A percentile compares a stretch with the other conserved stretches of the same genome.
Evolutionary conservation across 2,888 invertebrate species (phyloP).

Genomic region (Monochamus alternatus): DNA sequence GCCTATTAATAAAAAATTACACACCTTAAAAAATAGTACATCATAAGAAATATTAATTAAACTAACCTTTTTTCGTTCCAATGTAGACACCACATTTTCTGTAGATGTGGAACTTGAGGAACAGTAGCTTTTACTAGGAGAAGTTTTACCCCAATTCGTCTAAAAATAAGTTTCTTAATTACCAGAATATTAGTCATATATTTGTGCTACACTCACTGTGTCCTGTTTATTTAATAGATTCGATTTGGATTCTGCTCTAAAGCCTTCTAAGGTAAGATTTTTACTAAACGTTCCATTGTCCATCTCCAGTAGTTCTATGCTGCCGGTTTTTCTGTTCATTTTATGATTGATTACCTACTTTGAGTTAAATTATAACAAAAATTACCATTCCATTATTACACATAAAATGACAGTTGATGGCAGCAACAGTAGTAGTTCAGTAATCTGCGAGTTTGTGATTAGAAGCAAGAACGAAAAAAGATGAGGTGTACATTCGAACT

Average conservation of each 20-base stretch:
- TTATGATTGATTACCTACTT: slow-evolving; percentile 15
- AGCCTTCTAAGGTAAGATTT: slow-evolving; percentile 83
- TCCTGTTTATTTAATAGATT: slow-evolving; percentile 89
- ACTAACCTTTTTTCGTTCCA: slow-evolving; percentile 71
- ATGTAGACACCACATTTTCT: slow-evolving; percentile 76
- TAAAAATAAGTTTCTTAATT: slow-evolving; percentile 62
- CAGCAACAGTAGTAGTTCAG: too few species aligned
- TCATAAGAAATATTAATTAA: not conserved
- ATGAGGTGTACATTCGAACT: too few species aligned
- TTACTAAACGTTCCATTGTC: slow-evolving; percentile 81
- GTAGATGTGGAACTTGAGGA: slow-evolving; percentile 78
- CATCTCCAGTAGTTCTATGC: slow-evolving; percentile 78
- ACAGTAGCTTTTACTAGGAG: slow-evolving; percentile 77
- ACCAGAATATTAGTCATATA: slow-evolving; percentile 30
- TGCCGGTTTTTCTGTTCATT: slow-evolving; percentile 77
- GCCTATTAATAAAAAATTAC: slow-evolving; percentile 48
- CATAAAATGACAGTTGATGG: not conserved
- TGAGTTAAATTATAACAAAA: not conserved
- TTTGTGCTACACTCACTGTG: slow-evolving; percentile 75
- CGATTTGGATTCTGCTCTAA: slow-evolving; percentile 89
- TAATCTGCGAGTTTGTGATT: too few species aligned
- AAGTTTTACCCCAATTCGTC: slow-evolving; percentile 76
- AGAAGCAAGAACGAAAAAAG: too few species aligned
- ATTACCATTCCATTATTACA: not conserved
- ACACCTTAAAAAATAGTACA: not conserved